Evolutionary conservation across 2,888 invertebrate genomes (phyloP).

Genomic region (Heliconius ethilla): DNA sequence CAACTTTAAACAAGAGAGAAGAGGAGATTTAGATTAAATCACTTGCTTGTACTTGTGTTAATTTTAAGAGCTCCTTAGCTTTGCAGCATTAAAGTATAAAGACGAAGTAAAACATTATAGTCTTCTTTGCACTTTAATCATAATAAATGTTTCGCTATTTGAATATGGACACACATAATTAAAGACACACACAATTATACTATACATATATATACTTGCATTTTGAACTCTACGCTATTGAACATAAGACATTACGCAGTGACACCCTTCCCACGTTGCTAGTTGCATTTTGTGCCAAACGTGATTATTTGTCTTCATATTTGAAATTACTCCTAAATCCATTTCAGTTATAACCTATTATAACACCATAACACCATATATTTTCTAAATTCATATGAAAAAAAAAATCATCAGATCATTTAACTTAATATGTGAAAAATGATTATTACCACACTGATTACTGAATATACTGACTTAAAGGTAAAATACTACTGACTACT

Average conservation of each 20-base stretch:
- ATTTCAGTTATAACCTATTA: conserved; percentile 38
- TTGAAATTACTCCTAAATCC: conserved; percentile 36
- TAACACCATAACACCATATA: neutral
- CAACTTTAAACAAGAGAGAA: conserved; percentile 24
- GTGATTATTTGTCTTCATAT: conserved; percentile 39
- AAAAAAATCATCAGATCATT: neutral
- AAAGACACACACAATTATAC: conserved; percentile 4
- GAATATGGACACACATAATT: conserved; percentile 33
- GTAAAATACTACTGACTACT: too few relatives aligned
- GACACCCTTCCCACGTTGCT: conserved; percentile 63
- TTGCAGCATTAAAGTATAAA: conserved; percentile 32
- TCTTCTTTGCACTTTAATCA: conserved; percentile 31
- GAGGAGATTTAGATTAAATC: conserved; percentile 18
- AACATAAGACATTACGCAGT: conserved; percentile 59
- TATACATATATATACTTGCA: conserved; percentile 18
- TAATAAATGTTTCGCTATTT: conserved; percentile 25
- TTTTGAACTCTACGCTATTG: conserved; percentile 30
- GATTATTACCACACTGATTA: neutral
- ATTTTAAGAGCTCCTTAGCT: conserved; percentile 16
- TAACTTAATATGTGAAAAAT: neutral
- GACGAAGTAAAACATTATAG: conserved; percentile 10
- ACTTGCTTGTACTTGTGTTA: conserved; percentile 27
- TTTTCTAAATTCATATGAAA: neutral
- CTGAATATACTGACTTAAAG: neutral
- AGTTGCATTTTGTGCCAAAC: conserved; percentile 55